Percentiles rank a stretch among this genome's conserved stretches.
These are phyloP conservation scores for Hormaphis cornu DNA, from an alignment of 1,140 invertebrate species.

Conservation along the genomic window DNA sequence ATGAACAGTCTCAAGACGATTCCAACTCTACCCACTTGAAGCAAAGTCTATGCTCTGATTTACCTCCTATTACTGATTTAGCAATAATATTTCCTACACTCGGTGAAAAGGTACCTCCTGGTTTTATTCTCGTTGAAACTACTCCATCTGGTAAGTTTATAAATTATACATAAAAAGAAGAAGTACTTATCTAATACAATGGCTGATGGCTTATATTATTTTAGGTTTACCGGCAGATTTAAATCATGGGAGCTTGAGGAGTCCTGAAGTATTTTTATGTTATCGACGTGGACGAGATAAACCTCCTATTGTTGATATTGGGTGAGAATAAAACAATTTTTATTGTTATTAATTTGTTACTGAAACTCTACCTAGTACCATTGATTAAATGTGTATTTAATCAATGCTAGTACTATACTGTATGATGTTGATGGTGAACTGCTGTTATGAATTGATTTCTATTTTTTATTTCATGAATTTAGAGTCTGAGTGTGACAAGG, in stretches of 20 bases:
- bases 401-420: no score
- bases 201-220: background rate
- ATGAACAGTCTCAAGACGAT: constrained; percentile 69
- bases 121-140: constrained; percentile 67
- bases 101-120: constrained; percentile 73
- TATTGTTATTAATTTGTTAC: background rate
- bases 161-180: background rate
- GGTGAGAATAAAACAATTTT: constrained; percentile 49
- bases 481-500: no score
- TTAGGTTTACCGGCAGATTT: constrained; percentile 75
- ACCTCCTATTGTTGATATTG: constrained; percentile 94
- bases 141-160: constrained; percentile 61
- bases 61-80: constrained; percentile 87
- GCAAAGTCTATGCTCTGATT: constrained; percentile 45
- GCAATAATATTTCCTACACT: constrained; percentile 82
- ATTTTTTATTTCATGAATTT: no score
- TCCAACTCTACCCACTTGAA: constrained; percentile 67
- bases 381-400: background rate
- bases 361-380: background rate
- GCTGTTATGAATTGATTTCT: no score
- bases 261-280: constrained; percentile 87
- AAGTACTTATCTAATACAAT: no score
- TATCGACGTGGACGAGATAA: constrained; percentile 84
- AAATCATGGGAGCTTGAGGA: constrained; percentile 91
- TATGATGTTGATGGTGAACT: no score